Percentiles rank a stretch among this genome's conserved stretches.
phyloP scores from a whole-genome alignment of 1,140 invertebrate genomes.

The Scylla paramamosain region DNA sequence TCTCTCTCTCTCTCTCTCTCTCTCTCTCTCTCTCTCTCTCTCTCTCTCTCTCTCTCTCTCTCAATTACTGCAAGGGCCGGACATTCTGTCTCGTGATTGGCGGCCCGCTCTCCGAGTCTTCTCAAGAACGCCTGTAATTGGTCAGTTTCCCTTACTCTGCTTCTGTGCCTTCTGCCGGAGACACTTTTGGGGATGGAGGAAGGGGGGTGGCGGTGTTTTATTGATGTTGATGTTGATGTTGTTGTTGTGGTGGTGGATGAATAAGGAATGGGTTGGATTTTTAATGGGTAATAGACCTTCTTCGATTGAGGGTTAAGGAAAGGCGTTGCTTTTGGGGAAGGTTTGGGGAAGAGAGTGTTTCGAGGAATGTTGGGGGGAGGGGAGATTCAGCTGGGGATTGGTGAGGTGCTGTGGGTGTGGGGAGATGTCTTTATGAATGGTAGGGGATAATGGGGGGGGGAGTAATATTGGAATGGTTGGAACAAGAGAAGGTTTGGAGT shows the following conservation, averaged over 20 bases:
- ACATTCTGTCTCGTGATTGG: background rate
- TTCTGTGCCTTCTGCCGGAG: too few species aligned
- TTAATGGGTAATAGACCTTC: too few species aligned
- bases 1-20: constrained; percentile 47
- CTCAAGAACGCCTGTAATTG: too few species aligned
- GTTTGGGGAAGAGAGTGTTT: background rate
- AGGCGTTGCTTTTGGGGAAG: too few species aligned
- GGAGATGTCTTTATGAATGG: too few species aligned
- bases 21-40: constrained; percentile 28
- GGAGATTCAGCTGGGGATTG: background rate
- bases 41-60: constrained; percentile 26
- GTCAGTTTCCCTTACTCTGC: background rate
- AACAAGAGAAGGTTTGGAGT: background rate
- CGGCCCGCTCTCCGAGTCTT: background rate
- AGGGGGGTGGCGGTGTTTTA: too few species aligned
- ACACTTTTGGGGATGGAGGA: too few species aligned
- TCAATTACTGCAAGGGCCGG: background rate
- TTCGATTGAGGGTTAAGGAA: too few species aligned
- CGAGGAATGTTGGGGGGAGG: background rate
- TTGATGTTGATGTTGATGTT: background rate
- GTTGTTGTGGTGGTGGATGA: background rate
- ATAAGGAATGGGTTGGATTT: background rate
- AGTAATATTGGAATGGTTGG: too few species aligned
- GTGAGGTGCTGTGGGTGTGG: background rate
- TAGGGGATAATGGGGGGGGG: too few species aligned